A percentile compares a stretch with the other conserved stretches of the same genome.
Evolutionary conservation across 2,113 vertebrate genomes (phyloP).

Genomic region (Catharus bicknelli): DNA sequence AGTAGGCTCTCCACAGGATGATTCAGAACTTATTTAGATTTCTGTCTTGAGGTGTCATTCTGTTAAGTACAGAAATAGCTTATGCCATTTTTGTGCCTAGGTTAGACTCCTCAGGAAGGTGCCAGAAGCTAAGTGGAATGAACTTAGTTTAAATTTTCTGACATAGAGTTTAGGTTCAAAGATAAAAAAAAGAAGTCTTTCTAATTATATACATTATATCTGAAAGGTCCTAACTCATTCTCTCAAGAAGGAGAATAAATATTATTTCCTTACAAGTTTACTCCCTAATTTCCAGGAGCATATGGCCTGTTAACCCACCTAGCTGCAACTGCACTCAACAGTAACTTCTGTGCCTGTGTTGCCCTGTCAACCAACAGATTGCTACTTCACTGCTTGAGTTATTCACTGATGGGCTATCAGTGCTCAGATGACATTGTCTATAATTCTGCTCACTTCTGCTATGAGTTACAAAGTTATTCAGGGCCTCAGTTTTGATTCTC

Average conservation of each 20-base stretch:
- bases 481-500: not conserved
- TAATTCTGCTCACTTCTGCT: not conserved
- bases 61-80: slow-evolving; percentile 6
- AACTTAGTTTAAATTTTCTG: not conserved
- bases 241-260: not conserved
- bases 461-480: not conserved
- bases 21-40: slow-evolving; percentile 20
- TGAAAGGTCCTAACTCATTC: not conserved
- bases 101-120: not conserved
- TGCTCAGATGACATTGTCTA: not conserved
- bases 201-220: not conserved
- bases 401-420: not conserved
- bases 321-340: not conserved
- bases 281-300: not conserved
- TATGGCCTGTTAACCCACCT: not conserved
- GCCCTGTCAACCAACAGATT: not conserved
- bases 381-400: not conserved
- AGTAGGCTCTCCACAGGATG: not conserved
- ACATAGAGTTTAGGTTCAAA: not conserved
- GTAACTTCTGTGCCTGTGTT: not conserved
- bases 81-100: not conserved
- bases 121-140: not conserved
- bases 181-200: not conserved
- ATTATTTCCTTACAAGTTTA: not conserved
- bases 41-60: not conserved